phyloP scores from a whole-genome alignment of 2,113 vertebrate genomes.

The Brachypodius melanocephalos region DNA sequence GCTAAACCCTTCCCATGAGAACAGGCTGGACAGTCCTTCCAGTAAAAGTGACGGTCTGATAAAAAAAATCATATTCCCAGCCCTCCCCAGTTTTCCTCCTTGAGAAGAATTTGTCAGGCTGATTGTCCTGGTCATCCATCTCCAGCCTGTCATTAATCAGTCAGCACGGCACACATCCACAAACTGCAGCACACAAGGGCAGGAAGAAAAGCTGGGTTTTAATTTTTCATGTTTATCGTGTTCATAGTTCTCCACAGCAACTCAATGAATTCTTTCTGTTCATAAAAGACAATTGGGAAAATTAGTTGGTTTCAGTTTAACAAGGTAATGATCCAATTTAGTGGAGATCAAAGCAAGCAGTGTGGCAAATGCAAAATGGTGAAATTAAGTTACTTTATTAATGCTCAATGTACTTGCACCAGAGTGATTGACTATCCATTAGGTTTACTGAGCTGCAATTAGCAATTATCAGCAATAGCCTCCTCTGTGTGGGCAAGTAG shows the following conservation, averaged over 20 bases:
- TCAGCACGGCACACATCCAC: neutral
- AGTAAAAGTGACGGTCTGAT: neutral
- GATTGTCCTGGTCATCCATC: neutral
- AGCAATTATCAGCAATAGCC: neutral
- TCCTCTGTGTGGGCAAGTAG: neutral
- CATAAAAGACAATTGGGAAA: slow-evolving; percentile 63
- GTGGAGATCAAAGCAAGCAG: slow-evolving; percentile 40
- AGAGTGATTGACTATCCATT: neutral
- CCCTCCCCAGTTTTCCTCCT: neutral
- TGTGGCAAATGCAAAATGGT: slow-evolving; percentile 16
- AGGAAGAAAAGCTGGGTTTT: neutral
- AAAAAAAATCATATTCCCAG: neutral
- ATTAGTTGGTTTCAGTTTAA: slow-evolving; percentile 66
- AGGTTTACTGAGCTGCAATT: neutral
- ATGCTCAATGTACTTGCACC: neutral
- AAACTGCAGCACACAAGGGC: neutral
- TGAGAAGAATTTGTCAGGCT: neutral
- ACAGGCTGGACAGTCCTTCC: neutral
- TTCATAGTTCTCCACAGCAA: slow-evolving; percentile 27
- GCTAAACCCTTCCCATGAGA: neutral
- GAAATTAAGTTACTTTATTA: slow-evolving; percentile 34
- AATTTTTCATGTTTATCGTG: slow-evolving; percentile 33
- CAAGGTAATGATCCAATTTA: slow-evolving; percentile 54
- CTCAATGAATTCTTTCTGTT: slow-evolving; percentile 17
- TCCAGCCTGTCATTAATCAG: neutral